Conservation (phyloP, 2,888 invertebrate genomes). For the Tuberolachnus salignus region DNA sequence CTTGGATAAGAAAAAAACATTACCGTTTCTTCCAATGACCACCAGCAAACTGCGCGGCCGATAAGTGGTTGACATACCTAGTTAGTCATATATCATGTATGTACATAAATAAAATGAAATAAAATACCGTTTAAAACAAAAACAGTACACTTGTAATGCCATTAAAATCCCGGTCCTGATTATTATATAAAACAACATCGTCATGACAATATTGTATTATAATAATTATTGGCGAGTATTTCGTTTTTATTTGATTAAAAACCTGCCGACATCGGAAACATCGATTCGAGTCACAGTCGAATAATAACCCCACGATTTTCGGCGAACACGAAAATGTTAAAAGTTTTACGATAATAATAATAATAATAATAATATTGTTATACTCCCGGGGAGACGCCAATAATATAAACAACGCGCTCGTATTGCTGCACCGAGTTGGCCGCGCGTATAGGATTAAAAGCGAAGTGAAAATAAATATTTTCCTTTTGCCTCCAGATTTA, state of each 20-base stretch:
- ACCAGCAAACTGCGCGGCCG: too few species aligned
- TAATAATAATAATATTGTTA: neutral
- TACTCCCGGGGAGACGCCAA: slow-evolving; percentile 46
- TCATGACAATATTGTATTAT: neutral
- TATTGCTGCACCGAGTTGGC: slow-evolving; percentile 3
- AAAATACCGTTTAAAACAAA: too few species aligned
- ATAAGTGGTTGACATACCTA: too few species aligned
- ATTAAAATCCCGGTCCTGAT: neutral
- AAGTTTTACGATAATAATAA: slow-evolving; percentile 54
- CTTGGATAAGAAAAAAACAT: too few species aligned
- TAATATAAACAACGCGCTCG: slow-evolving; percentile 20
- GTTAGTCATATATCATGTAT: too few species aligned
- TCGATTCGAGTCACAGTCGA: slow-evolving; percentile 27
- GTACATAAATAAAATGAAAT: too few species aligned
- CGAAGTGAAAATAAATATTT: slow-evolving; percentile 57
- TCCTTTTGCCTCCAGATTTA: slow-evolving; percentile 53
- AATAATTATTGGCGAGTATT: slow-evolving; percentile 27
- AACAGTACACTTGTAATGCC: too few species aligned
- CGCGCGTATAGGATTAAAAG: slow-evolving; percentile 46
- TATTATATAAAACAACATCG: too few species aligned
- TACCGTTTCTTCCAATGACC: too few species aligned
- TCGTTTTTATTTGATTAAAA: slow-evolving; percentile 56
- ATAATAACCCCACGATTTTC: slow-evolving; percentile 31
- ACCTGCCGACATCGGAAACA: slow-evolving; percentile 18
- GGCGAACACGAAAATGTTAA: slow-evolving; percentile 47